These are phyloP conservation scores for Siniperca chuatsi DNA, from an alignment of 2,113 vertebrate species.

Conservation along the genomic window DNA sequence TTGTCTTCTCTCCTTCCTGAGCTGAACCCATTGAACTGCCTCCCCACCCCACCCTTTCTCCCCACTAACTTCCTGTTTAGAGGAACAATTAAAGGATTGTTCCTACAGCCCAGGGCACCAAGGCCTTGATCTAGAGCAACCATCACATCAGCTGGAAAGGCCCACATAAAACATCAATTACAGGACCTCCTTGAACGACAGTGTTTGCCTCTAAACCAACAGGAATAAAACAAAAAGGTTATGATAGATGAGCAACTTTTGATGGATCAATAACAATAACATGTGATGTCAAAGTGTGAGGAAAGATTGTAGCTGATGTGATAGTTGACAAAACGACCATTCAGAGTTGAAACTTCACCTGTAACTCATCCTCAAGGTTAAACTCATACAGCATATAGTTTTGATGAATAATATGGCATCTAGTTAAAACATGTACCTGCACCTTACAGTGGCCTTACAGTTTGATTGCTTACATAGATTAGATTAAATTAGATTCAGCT, in stretches of 20 bases:
- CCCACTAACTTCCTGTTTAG: slow-evolving; percentile 80
- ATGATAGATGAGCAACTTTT: not conserved
- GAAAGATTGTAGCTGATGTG: not conserved
- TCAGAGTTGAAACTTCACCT: not conserved
- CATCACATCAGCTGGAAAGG: slow-evolving; percentile 47
- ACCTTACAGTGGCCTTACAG: not conserved
- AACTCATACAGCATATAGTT: not conserved
- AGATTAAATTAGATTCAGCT: not conserved
- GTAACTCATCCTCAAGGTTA: not conserved
- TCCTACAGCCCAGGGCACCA: slow-evolving; percentile 46
- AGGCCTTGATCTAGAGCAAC: slow-evolving; percentile 61
- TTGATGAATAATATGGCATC: not conserved
- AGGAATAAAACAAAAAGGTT: slow-evolving; percentile 13
- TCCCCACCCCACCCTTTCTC: slow-evolving; percentile 61
- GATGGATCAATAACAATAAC: slow-evolving; percentile 1
- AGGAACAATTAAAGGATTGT: slow-evolving; percentile 78
- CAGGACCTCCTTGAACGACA: slow-evolving; percentile 1
- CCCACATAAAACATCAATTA: slow-evolving; percentile 44
- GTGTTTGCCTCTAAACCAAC: not conserved
- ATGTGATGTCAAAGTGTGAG: not conserved
- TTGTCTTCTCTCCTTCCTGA: slow-evolving; percentile 43
- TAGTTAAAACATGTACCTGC: not conserved
- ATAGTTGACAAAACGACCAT: not conserved
- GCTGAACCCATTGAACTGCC: slow-evolving; percentile 72
- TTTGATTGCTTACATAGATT: not conserved